phyloP scores from a whole-genome alignment of 1,140 invertebrate species.

The Heliconius hewitsoni region DNA sequence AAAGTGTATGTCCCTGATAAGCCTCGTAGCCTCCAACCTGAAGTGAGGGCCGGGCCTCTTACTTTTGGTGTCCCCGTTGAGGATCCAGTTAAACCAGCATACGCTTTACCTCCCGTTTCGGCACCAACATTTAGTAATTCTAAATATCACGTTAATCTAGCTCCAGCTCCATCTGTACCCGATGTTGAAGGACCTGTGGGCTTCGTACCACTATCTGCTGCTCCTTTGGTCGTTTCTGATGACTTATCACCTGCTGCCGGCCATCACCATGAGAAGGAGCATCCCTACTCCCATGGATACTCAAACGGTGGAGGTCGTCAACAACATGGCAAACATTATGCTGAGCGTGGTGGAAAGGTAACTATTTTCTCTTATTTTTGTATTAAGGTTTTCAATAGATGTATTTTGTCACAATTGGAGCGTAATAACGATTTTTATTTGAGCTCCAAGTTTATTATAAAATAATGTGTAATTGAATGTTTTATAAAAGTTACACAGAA shows the following conservation, averaged over 20 bases:
- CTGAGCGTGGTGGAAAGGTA: slow-evolving; percentile 61
- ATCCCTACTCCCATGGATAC: slow-evolving; percentile 44
- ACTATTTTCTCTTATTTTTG: background rate
- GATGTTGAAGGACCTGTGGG: background rate
- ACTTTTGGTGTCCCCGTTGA: slow-evolving; percentile 43
- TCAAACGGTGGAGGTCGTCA: slow-evolving; percentile 53
- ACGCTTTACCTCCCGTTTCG: slow-evolving; percentile 14
- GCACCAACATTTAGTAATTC: slow-evolving; percentile 29
- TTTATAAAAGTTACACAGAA: too few relatives aligned
- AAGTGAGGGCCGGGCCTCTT: slow-evolving; percentile 41
- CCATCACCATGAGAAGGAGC: slow-evolving; percentile 51
- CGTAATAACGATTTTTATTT: background rate
- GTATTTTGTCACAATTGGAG: background rate
- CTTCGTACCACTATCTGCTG: slow-evolving; percentile 26
- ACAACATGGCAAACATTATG: slow-evolving; percentile 51
- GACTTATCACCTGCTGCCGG: slow-evolving; percentile 55
- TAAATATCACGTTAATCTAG: slow-evolving; percentile 22
- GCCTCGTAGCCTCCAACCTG: slow-evolving; percentile 35
- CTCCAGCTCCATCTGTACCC: background rate
- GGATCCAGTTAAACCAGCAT: background rate
- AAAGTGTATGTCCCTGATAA: slow-evolving; percentile 43
- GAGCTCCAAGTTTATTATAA: too few relatives aligned
- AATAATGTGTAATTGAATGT: too few relatives aligned
- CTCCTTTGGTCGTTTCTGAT: slow-evolving; percentile 31
- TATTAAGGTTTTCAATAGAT: background rate